These are phyloP conservation scores for Mystacides longicornis DNA, from an alignment of 2,888 invertebrate genomes.

Conservation along the genomic window DNA sequence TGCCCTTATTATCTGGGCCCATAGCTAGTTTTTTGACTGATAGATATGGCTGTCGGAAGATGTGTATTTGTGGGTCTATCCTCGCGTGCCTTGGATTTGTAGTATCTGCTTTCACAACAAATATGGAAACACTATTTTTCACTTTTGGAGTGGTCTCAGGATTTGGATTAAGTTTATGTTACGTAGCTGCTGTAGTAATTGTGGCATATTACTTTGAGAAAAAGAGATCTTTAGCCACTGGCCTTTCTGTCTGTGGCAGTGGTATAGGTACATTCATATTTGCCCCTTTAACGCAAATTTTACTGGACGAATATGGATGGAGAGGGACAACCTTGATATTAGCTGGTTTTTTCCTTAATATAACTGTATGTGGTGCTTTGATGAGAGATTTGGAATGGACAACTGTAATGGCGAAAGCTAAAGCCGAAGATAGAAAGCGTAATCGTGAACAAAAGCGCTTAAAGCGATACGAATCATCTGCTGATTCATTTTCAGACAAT, in stretches of 20 bases:
- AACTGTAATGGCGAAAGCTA: constrained; percentile 51
- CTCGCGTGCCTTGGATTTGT: constrained; percentile 71
- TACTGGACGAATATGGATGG: constrained; percentile 75
- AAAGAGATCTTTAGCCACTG: constrained; percentile 76
- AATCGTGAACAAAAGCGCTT: constrained; percentile 51
- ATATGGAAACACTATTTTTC: constrained; percentile 69
- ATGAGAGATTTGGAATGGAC: constrained; percentile 65
- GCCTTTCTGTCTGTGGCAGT: constrained; percentile 78
- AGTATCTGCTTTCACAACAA: constrained; percentile 65
- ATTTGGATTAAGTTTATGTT: constrained; percentile 77
- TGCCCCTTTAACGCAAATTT: constrained; percentile 67
- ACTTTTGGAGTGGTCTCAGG: constrained; percentile 81
- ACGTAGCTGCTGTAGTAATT: constrained; percentile 84
- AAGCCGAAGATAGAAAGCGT: constrained; percentile 55
- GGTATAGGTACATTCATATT: constrained; percentile 85
- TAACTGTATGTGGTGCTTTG: constrained; percentile 72
- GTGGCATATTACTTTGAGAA: constrained; percentile 88
- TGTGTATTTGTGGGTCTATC: constrained; percentile 71
- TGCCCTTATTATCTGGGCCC: constrained; percentile 81
- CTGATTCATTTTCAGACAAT: constrained; percentile 62
- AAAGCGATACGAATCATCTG: constrained; percentile 56
- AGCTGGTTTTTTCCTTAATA: constrained; percentile 72
- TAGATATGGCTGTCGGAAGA: constrained; percentile 71
- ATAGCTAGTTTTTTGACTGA: constrained; percentile 78
- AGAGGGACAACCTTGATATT: constrained; percentile 74